Evolutionary conservation across 2,888 invertebrate species (phyloP).

Genomic region (Drosophila tanythrix): DNA sequence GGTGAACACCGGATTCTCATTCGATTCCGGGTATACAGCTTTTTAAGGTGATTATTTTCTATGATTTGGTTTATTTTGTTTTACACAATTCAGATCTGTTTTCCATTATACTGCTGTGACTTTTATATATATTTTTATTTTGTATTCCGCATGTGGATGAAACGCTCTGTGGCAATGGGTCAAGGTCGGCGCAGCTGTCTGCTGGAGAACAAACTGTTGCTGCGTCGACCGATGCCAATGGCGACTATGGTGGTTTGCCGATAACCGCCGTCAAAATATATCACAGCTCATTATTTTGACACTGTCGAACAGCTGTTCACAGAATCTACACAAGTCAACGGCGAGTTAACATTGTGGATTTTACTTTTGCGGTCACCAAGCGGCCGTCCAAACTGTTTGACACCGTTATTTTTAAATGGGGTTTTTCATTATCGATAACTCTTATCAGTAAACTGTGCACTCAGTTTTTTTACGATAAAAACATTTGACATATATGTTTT

Average conservation of each 20-base stretch:
- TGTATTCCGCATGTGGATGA: background rate
- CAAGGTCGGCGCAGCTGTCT: conserved; percentile 47
- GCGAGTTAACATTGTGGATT: background rate
- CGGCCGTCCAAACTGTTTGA: background rate
- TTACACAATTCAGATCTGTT: too few relatives aligned
- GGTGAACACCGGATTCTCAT: background rate
- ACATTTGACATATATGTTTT: background rate
- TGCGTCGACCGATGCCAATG: conserved; percentile 25
- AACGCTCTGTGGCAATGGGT: background rate
- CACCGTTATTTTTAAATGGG: background rate
- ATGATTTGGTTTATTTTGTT: too few relatives aligned
- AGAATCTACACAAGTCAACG: background rate
- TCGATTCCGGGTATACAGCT: background rate
- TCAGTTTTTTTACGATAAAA: background rate
- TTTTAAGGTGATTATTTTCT: too few relatives aligned
- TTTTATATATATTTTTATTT: too few relatives aligned
- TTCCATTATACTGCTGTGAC: too few relatives aligned
- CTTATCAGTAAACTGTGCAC: background rate
- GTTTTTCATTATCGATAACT: background rate
- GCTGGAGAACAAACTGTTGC: conserved; percentile 53
- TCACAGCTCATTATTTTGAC: background rate
- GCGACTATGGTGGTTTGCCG: background rate
- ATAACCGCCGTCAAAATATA: background rate
- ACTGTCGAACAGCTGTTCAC: background rate
- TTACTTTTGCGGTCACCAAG: background rate